phyloP scores from a whole-genome alignment of 2,888 invertebrate genomes.

The Galeruca laticollis region DNA sequence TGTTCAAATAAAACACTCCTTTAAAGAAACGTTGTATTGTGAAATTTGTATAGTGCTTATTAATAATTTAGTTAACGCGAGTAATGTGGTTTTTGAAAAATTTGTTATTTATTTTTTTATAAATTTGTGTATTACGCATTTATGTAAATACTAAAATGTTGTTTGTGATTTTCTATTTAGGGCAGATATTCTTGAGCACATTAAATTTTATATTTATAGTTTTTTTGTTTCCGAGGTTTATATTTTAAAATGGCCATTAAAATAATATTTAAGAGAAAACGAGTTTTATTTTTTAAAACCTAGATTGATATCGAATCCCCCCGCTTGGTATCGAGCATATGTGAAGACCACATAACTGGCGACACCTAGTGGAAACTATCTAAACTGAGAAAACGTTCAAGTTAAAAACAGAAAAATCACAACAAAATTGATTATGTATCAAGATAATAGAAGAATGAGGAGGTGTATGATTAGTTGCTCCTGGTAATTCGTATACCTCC shows the following conservation, averaged over 20 bases:
- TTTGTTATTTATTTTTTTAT: not conserved
- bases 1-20: too few relatives aligned
- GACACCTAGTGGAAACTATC: too few relatives aligned
- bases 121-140: not conserved
- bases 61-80: not conserved
- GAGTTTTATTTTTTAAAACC: not conserved
- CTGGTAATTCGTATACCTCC: too few relatives aligned
- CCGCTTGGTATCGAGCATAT: too few relatives aligned
- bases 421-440: too few relatives aligned
- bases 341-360: too few relatives aligned
- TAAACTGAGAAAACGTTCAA: too few relatives aligned
- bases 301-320: too few relatives aligned
- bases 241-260: conserved; percentile 1
- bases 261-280: not conserved
- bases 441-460: too few relatives aligned
- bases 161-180: not conserved
- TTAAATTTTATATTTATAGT: not conserved
- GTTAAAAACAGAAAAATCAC: too few relatives aligned
- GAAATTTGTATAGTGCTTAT: not conserved
- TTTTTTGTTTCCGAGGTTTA: not conserved
- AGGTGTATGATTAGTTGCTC: too few relatives aligned
- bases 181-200: not conserved
- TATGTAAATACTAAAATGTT: not conserved
- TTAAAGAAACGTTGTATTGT: too few relatives aligned
- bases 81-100: not conserved